These are phyloP conservation scores for Phrynocephalus vlangalii DNA, from an alignment of 2,797 vertebrate species.

Conservation along the genomic window DNA sequence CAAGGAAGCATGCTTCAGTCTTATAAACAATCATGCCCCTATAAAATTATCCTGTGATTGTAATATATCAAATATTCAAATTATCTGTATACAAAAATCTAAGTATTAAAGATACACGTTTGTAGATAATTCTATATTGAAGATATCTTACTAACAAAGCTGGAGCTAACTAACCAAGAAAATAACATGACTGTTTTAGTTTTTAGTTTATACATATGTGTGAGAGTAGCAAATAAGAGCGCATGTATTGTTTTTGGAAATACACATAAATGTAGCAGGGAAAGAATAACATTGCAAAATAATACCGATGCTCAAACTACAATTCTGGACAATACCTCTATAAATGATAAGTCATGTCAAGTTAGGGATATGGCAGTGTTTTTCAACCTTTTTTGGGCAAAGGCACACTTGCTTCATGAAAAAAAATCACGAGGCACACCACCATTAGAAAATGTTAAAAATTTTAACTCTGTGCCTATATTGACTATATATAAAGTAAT, in stretches of 20 bases:
- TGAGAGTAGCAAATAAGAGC: no score
- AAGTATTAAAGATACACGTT: constrained; percentile 22
- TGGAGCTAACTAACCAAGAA: background rate
- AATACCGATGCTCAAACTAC: background rate
- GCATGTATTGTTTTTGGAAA: background rate
- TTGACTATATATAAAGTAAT: no score
- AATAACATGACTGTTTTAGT: background rate
- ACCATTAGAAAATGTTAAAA: no score
- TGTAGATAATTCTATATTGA: background rate
- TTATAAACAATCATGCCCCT: constrained; percentile 46
- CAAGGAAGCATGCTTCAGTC: constrained; percentile 40
- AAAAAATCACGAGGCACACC: no score
- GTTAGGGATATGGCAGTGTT: no score
- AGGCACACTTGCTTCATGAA: no score
- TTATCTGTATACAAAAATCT: constrained; percentile 28
- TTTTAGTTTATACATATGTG: no score
- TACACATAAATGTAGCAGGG: background rate
- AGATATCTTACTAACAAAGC: background rate
- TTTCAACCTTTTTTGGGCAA: no score
- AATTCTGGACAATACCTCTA: background rate
- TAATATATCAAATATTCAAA: constrained; percentile 47
- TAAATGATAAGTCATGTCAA: background rate
- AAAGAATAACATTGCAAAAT: background rate
- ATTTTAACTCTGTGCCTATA: no score
- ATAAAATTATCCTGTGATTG: constrained; percentile 41